A percentile compares a stretch with the other conserved stretches of the same genome.
Conservation (phyloP, 2,888 invertebrate genomes). For the Cryptosula pallasiana region DNA sequence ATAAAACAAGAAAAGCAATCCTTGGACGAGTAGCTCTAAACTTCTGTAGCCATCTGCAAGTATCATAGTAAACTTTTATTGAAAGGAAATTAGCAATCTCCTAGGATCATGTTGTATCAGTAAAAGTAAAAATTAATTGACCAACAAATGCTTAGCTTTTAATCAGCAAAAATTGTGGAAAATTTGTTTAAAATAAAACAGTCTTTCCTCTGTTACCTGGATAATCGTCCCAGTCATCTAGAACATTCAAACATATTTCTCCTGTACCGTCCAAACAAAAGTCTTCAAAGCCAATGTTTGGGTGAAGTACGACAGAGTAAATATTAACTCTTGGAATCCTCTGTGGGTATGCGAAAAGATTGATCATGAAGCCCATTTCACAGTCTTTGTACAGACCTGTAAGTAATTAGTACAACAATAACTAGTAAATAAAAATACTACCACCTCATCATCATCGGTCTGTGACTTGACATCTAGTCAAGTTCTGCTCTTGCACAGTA, state of each 20-base stretch:
- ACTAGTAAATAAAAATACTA: too few species aligned
- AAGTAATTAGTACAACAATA: too few species aligned
- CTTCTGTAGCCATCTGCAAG: neutral
- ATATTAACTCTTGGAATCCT: neutral
- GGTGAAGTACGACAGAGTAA: neutral
- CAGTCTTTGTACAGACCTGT: neutral
- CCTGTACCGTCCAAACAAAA: neutral
- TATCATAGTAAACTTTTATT: neutral
- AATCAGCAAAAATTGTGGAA: too few species aligned
- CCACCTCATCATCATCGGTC: too few species aligned
- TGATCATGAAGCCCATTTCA: neutral
- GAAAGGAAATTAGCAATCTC: neutral
- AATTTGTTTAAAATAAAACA: too few species aligned
- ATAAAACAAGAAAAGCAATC: conserved; percentile 40
- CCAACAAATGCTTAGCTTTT: too few species aligned
- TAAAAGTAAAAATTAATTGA: too few species aligned
- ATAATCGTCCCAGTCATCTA: neutral
- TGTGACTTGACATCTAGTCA: too few species aligned
- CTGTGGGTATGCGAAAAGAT: neutral
- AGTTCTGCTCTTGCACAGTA: too few species aligned
- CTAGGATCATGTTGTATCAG: too few species aligned
- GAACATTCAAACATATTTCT: neutral
- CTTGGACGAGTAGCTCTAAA: conserved; percentile 30
- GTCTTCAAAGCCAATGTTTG: too few species aligned
- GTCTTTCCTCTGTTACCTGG: too few species aligned